Base-by-base conservation (phyloP, 2,797 vertebrate genomes). In the Otolemur crassicaudatus region DNA sequence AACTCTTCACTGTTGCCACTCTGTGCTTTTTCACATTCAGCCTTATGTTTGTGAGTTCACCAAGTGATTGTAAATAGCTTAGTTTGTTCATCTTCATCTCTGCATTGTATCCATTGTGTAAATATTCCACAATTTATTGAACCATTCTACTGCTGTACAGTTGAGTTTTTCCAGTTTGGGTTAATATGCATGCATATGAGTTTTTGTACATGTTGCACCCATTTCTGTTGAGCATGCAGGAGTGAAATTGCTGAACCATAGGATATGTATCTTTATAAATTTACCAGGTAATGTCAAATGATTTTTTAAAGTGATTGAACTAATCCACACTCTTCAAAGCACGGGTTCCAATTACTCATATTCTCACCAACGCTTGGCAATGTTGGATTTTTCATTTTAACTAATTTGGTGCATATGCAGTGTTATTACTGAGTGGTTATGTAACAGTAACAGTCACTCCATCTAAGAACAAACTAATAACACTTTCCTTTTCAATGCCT, bases 51-150 rank as follows among this genome's bases (percentile, higher is more conserved):
- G 25, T 63, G 40, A 92, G 61, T 40, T 73, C 19, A 22, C 29
- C n/a, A 77, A 75, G 37, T 77, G 34, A 63, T 31, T 82, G 19
- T 49, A 79, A 93, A 83, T 82, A 73, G 60, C 16, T 73, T 8
- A 31, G 46, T 79, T 81, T 61, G 22, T 46, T 84, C 22, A 65
- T 60, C 87, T 94, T 89, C 13, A 23, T 87, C 91, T 94, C 86
- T 90, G 10, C 13, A n/a, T 85, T 75, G 49, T 60, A 87, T 34
- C 13, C 19, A 43, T 23, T 70, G 22, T 31, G 27, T 75, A 69
- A 56, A 37, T 70, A 65, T 46, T 23, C 19, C 23, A 40, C 16
- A 56, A 9, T 58, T 61, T 72, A 88, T 67, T 43, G 56, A 92
- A 43, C 9, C 23, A 13, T 90, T 69, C 19, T n/a, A 34, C 53